A percentile compares a stretch with the other conserved stretches of the same genome.
These are phyloP conservation scores for Trichechus manatus DNA, from an alignment of 2,113 vertebrate species.

Conservation along the genomic window DNA sequence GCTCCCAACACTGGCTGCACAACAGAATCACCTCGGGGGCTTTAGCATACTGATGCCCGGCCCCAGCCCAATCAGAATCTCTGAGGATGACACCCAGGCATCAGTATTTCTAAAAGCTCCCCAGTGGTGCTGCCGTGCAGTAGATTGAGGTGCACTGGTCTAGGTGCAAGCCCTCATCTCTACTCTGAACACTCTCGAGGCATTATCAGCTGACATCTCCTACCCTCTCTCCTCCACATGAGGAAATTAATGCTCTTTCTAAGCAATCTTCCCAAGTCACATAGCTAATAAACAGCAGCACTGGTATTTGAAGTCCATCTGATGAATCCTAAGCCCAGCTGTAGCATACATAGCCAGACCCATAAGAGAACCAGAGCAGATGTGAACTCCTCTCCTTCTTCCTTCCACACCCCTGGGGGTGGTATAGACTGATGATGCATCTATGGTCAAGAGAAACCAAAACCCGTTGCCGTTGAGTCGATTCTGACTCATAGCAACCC, in stretches of 20 bases:
- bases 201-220: neutral
- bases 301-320: neutral
- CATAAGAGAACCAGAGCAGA: neutral
- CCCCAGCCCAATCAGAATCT: neutral
- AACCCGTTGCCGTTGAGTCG: too few species aligned
- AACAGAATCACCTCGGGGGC: neutral
- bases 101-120: neutral
- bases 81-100: neutral
- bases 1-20: neutral
- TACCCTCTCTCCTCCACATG: neutral
- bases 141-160: neutral
- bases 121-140: neutral
- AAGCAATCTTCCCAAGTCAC: neutral
- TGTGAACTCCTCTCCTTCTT: neutral
- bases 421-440: rapidly evolving
- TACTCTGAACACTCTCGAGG: neutral
- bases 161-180: neutral
- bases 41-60: neutral
- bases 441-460: neutral
- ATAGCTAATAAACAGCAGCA: neutral
- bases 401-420: neutral
- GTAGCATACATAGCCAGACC: neutral
- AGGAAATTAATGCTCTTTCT: neutral
- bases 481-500: too few species aligned
- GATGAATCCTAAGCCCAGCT: neutral